Evolutionary conservation across 2,888 invertebrate species (phyloP), one percentile per base, ranked within the genome.

Genomic region (Erebia palarica): DNA sequence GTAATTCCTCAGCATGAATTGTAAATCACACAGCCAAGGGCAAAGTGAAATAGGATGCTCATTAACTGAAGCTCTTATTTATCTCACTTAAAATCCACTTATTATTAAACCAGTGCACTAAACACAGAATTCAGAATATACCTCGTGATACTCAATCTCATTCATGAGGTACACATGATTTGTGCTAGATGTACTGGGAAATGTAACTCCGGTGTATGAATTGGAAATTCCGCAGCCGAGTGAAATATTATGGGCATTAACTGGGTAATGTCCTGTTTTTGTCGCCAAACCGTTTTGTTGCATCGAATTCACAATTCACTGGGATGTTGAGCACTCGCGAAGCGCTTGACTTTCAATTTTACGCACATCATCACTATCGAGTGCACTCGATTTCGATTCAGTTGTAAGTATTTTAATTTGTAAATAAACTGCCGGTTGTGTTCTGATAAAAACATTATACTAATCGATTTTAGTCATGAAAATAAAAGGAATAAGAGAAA

Each of bases 201-300:
- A 70, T 73, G 70, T 71, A 67, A 74, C 70, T 73, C 72, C 72
- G 72, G 69, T 70, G 75, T 70, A 75, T 68, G 77, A 79, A 85
- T 84, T 83, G 84, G 85, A 85, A 85, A 86, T 85, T 82, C 85
- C 86, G 83, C 84, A 80, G 78, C 78, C 79, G 82, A 85, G 86
- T 90, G 90, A 90, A 89, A 89, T 90, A 90, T 89, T 89, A 89
- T 85, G 82, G 86, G 82, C 88, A 89, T 90, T 90, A 88, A 86
- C 82, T 85, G 89, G 84, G 87, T 86, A 87, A 83, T 86, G 85
- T 86, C 80, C 83, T 84, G 86, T 88, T 89, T 89, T 89, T 88
- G 86, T 86, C 86, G 81, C 79, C 79, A 75, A 81, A 85, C 79
- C 80, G 80, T 85, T 87, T 84, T 80, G 81, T 78, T 80, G 80